These are phyloP conservation scores for Tetramorium simillimum DNA, from an alignment of 1,140 invertebrate genomes.

Conservation along the genomic window DNA sequence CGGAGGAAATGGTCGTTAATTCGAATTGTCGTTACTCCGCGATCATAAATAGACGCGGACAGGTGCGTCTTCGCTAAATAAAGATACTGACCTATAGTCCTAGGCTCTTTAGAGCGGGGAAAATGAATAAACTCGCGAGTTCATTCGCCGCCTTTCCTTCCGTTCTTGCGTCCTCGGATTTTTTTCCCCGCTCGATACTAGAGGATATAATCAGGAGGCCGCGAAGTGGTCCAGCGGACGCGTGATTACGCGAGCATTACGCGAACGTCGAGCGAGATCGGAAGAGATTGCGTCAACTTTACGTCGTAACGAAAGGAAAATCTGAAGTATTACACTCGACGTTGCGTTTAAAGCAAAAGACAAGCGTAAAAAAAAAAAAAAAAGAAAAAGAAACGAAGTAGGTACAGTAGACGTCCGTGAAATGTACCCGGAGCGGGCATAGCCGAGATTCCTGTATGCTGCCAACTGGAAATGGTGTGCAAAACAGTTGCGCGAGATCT, in stretches of 20 bases:
- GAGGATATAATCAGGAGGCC: not conserved
- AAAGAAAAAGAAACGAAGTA: not conserved
- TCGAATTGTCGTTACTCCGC: not conserved
- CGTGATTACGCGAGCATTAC: constrained; percentile 5
- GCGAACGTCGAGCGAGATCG: constrained; percentile 9
- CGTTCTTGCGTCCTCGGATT: not conserved
- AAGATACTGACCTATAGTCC: constrained; percentile 9
- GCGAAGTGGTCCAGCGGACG: constrained; percentile 11
- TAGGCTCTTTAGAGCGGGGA: not conserved
- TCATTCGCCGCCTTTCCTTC: not conserved
- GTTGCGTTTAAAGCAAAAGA: not conserved
- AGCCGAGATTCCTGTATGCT: not conserved
- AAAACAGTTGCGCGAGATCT: not conserved
- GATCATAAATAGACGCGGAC: constrained; percentile 26
- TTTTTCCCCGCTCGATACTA: not conserved
- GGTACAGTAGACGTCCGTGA: not conserved
- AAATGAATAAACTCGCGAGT: not conserved
- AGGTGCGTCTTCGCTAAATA: constrained; percentile 40
- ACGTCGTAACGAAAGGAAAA: not conserved
- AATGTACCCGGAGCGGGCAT: not conserved
- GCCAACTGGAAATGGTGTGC: not conserved
- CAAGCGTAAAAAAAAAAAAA: not conserved
- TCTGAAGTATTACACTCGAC: not conserved
- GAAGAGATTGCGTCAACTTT: not conserved
- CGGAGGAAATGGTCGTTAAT: not conserved